phyloP scores from a whole-genome alignment of 2,797 vertebrate genomes.

The Scyliorhinus canicula region DNA sequence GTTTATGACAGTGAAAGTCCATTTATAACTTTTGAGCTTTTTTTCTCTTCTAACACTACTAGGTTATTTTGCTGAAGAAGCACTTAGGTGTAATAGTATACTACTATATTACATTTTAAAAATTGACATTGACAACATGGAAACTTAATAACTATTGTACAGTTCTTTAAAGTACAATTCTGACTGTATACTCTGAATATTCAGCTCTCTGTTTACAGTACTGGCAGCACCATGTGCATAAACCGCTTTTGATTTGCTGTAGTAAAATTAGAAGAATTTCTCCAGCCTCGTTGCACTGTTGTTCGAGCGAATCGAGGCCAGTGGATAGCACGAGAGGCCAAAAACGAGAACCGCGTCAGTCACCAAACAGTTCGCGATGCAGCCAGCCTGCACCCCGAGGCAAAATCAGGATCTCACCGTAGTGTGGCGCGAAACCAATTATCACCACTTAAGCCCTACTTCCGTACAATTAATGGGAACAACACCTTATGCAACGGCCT shows the following conservation, averaged over 20 bases:
- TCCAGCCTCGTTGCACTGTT: too few relatives aligned
- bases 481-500: too few relatives aligned
- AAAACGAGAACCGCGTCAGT: too few relatives aligned
- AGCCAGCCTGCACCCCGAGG: too few relatives aligned
- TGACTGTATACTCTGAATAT: neutral
- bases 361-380: too few relatives aligned
- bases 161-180: conserved; percentile 12
- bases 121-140: conserved; percentile 23
- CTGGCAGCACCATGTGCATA: neutral
- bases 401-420: too few relatives aligned
- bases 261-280: neutral
- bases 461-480: too few relatives aligned
- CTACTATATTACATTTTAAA: neutral
- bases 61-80: conserved; percentile 36
- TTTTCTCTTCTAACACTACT: neutral
- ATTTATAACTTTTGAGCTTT: conserved; percentile 22
- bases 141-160: neutral
- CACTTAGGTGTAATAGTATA: conserved; percentile 15
- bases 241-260: neutral
- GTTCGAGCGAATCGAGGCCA: too few relatives aligned
- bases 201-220: neutral
- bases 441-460: too few relatives aligned
- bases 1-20: conserved; percentile 41
- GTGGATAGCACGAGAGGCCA: too few relatives aligned
- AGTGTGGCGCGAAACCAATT: too few relatives aligned